Conservation (phyloP, 2,797 vertebrate genomes). For the Eupleurogrammus muticus region DNA sequence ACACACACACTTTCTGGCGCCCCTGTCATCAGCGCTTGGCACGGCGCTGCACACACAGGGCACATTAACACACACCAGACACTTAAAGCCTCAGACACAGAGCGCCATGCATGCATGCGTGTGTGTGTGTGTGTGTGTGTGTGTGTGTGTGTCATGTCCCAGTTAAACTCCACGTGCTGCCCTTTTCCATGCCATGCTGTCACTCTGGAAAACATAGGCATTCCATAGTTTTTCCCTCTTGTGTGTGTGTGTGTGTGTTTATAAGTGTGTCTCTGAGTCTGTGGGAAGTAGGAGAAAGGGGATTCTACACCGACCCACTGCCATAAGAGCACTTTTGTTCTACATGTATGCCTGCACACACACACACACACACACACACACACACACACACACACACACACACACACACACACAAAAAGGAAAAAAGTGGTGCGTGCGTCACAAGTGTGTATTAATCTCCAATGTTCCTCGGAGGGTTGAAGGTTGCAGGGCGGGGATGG, state of each 20-base stretch:
- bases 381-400: conserved; percentile 28
- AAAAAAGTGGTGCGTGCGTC: conserved; percentile 70
- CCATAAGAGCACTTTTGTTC: conserved; percentile 75
- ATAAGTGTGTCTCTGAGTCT: conserved; percentile 37
- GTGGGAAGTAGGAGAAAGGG: conserved; percentile 75
- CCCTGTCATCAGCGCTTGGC: conserved; percentile 72
- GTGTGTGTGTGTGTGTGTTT: conserved; percentile 21
- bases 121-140: conserved; percentile 2
- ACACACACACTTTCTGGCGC: conserved; percentile 60
- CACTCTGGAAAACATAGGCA: conserved; percentile 69
- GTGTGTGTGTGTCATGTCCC: conserved; percentile 54
- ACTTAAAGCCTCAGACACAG: conserved; percentile 59
- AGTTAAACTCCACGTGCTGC: conserved; percentile 62
- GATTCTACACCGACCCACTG: conserved; percentile 61
- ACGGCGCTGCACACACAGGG: conserved; percentile 58
- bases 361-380: conserved; percentile 29
- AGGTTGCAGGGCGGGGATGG: conserved; percentile 66
- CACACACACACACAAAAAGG: conserved; percentile 44
- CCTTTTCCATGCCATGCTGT: conserved; percentile 73
- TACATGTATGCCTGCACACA: conserved; percentile 42
- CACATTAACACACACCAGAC: conserved; percentile 76
- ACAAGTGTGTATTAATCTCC: conserved; percentile 60
- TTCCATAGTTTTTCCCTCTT: conserved; percentile 43
- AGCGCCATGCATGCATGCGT: conserved; percentile 1
- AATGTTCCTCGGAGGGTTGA: conserved; percentile 72